Percentiles rank a stretch among this genome's conserved stretches.
Conservation (phyloP, 1,140 invertebrate genomes). For the Mylabris phalerata region DNA sequence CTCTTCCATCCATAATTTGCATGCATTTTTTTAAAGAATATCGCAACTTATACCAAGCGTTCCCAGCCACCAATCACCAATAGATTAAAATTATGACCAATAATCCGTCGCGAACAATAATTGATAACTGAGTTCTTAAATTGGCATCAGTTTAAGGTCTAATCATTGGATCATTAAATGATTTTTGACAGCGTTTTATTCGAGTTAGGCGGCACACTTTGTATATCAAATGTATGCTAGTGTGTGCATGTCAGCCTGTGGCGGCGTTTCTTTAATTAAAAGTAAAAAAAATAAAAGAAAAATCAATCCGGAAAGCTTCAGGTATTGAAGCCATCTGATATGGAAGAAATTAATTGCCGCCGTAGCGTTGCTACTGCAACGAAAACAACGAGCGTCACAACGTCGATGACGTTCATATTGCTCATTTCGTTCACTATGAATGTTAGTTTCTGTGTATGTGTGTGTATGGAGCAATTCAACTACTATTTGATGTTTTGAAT, state of each 20-base stretch:
- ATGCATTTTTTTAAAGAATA: no score
- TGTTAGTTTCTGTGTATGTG: neutral
- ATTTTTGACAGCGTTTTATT: no score
- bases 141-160: no score
- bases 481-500: constrained; percentile 7
- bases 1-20: no score
- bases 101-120: no score
- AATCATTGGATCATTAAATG: no score
- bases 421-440: neutral
- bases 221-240: neutral
- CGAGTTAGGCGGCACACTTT: neutral
- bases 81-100: no score
- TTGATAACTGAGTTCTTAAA: no score
- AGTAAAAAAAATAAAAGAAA: constrained; percentile 16
- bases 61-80: no score
- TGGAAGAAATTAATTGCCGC: constrained; percentile 37
- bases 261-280: constrained; percentile 30
- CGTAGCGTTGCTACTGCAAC: neutral
- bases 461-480: neutral
- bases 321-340: constrained; percentile 36
- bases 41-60: no score
- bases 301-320: constrained; percentile 15
- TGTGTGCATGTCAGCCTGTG: constrained; percentile 1
- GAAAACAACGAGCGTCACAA: no score
- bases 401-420: no score